These are phyloP conservation scores for Cryptus viduatorius DNA, from an alignment of 2,888 invertebrate genomes.

Conservation along the genomic window DNA sequence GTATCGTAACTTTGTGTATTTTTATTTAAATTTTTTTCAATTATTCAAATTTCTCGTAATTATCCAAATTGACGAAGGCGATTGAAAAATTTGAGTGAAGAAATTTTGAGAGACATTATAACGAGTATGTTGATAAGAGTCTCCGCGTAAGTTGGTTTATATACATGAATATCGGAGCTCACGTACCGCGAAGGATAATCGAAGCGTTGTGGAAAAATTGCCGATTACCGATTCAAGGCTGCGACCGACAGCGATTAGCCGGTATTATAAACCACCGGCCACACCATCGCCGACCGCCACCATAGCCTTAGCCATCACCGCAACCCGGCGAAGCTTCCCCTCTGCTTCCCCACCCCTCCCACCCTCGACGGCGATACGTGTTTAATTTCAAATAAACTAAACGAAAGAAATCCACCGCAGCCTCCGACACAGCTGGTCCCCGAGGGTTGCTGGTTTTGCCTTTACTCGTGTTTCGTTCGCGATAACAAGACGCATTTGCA, in stretches of 20 bases:
- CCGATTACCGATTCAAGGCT: conserved; percentile 77
- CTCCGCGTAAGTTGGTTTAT: too few relatives aligned
- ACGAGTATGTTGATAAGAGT: background rate
- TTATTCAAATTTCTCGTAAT: too few relatives aligned
- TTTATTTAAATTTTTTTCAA: too few relatives aligned
- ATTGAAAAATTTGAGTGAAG: background rate
- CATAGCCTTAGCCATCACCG: conserved; percentile 37
- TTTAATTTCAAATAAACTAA: conserved; percentile 55
- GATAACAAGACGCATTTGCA: conserved; percentile 45
- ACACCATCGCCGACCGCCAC: conserved; percentile 39
- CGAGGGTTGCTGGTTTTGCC: background rate
- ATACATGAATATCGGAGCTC: conserved; percentile 31
- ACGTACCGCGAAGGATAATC: conserved; percentile 72
- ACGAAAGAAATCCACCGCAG: conserved; percentile 22
- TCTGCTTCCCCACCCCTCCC: background rate
- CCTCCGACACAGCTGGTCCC: conserved; percentile 11
- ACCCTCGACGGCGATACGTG: conserved; percentile 37
- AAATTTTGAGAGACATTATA: background rate
- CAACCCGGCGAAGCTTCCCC: conserved; percentile 28
- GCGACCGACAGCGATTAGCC: conserved; percentile 69
- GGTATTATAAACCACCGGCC: conserved; percentile 52
- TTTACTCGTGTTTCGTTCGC: conserved; percentile 26
- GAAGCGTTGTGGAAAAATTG: conserved; percentile 74
- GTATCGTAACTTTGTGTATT: too few relatives aligned
- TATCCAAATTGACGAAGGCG: too few relatives aligned